phyloP scores from a whole-genome alignment of 2,888 invertebrate genomes.

The Eupithecia vulgata region DNA sequence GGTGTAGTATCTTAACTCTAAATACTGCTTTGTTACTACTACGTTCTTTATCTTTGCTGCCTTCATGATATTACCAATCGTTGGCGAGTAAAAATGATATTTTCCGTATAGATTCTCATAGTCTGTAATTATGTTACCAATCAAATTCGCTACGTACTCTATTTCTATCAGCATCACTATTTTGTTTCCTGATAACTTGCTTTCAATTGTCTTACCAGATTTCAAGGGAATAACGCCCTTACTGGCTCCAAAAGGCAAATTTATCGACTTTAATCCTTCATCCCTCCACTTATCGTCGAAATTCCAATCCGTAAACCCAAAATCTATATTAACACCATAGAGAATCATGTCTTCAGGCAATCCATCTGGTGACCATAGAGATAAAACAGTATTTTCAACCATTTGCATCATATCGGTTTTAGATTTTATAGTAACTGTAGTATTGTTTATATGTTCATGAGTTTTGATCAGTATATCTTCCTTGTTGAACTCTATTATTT shows the following conservation, averaged over 20 bases:
- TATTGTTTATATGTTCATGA: slow-evolving; percentile 60
- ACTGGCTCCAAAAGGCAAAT: slow-evolving; percentile 51
- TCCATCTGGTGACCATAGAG: slow-evolving; percentile 59
- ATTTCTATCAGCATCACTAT: slow-evolving; percentile 60
- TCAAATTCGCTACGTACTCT: slow-evolving; percentile 55
- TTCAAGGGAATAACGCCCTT: slow-evolving; percentile 52
- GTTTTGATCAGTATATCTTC: slow-evolving; percentile 53
- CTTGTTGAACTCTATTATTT: slow-evolving; percentile 57
- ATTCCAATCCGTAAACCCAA: slow-evolving; percentile 47
- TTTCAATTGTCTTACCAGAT: slow-evolving; percentile 54
- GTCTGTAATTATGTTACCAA: slow-evolving; percentile 62
- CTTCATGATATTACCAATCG: slow-evolving; percentile 62
- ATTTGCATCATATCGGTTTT: slow-evolving; percentile 48
- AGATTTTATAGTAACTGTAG: slow-evolving; percentile 48
- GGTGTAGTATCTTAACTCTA: slow-evolving; percentile 63
- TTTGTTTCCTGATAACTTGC: slow-evolving; percentile 57
- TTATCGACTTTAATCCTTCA: slow-evolving; percentile 43
- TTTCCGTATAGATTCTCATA: slow-evolving; percentile 64
- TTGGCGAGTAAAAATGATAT: slow-evolving; percentile 70
- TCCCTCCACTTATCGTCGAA: slow-evolving; percentile 62
- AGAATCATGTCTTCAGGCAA: slow-evolving; percentile 55
- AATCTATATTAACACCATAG: slow-evolving; percentile 55
- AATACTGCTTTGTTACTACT: slow-evolving; percentile 58
- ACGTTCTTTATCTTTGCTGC: slow-evolving; percentile 61
- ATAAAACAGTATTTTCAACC: slow-evolving; percentile 56